Evolutionary conservation across 2,888 invertebrate species (phyloP).

Genomic region (Cheilosia pagana): DNA sequence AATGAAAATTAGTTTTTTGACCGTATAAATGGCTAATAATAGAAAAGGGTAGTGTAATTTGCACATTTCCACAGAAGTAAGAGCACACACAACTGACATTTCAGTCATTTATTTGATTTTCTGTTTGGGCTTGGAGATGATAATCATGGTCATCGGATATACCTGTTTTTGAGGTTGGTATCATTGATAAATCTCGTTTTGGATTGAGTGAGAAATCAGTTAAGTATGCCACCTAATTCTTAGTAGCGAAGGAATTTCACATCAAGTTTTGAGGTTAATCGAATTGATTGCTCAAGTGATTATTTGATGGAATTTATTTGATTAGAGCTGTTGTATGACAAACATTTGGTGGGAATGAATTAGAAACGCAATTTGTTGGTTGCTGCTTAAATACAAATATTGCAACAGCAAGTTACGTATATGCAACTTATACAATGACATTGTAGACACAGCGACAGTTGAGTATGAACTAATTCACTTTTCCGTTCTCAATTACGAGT

Average conservation of each 20-base stretch:
- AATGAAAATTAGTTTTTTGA: background rate
- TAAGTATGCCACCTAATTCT: conserved; percentile 46
- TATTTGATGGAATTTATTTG: conserved; percentile 3
- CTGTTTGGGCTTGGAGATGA: background rate
- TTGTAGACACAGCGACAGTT: too few relatives aligned
- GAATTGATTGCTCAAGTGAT: conserved; percentile 29
- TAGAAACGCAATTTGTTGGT: too few relatives aligned
- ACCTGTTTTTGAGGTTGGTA: conserved; percentile 23
- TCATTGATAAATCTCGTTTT: conserved; percentile 33
- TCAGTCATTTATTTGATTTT: conserved; percentile 5
- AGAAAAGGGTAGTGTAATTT: conserved; percentile 7
- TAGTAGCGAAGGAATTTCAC: conserved; percentile 18
- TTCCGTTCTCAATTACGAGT: too few relatives aligned
- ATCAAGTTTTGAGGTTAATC: conserved; percentile 44
- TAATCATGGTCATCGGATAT: background rate
- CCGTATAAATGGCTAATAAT: background rate
- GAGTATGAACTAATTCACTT: too few relatives aligned
- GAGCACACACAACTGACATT: background rate
- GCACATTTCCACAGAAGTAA: conserved; percentile 1
- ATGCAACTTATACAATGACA: too few relatives aligned
- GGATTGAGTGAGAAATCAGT: conserved; percentile 37
- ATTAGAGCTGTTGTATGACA: background rate
- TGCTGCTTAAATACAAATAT: too few relatives aligned
- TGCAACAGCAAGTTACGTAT: too few relatives aligned
- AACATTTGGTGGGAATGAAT: background rate